Conservation (phyloP, 2,888 invertebrate species). For the Campoletis raptor region DNA sequence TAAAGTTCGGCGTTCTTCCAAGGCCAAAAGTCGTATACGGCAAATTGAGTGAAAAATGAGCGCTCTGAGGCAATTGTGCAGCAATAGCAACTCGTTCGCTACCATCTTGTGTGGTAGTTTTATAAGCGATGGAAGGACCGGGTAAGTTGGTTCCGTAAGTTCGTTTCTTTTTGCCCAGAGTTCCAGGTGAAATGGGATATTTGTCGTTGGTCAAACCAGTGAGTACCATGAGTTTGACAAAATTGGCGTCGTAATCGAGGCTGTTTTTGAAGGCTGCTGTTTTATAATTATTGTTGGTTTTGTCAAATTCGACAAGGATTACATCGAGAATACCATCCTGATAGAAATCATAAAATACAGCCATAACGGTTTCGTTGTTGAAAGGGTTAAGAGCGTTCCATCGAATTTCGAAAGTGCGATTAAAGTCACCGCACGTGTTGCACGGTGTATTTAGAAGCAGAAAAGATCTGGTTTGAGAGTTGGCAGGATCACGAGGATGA, state of each 20-base stretch:
- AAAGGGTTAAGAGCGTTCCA: constrained; percentile 92
- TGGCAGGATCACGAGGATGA: constrained; percentile 63
- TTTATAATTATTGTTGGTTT: constrained; percentile 83
- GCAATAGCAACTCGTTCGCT: constrained; percentile 92
- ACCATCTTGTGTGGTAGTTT: constrained; percentile 95
- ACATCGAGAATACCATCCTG: constrained; percentile 98
- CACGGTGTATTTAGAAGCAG: constrained; percentile 93
- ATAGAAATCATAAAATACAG: constrained; percentile 96
- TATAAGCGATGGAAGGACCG: constrained; percentile 95
- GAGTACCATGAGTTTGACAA: constrained; percentile 97
- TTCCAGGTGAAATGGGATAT: constrained; percentile 90
- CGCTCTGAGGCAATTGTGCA: constrained; percentile 96
- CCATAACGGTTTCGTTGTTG: constrained; percentile 91
- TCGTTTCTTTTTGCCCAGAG: constrained; percentile 90
- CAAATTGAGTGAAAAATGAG: constrained; percentile 96
- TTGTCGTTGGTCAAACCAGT: constrained; percentile 92
- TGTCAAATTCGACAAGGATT: constrained; percentile 89
- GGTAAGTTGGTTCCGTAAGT: constrained; percentile 96
- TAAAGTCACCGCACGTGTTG: constrained; percentile 88
- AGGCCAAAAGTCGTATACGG: constrained; percentile 98
- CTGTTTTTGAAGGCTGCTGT: constrained; percentile 94
- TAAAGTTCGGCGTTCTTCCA: constrained; percentile 99
- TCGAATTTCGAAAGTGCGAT: constrained; percentile 91
- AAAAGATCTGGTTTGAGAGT: constrained; percentile 88
- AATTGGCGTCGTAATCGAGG: constrained; percentile 97